A percentile compares a stretch with the other conserved stretches of the same genome.
These are phyloP conservation scores for Morphnarchus princeps DNA, from an alignment of 2,113 vertebrate species.

Conservation along the genomic window DNA sequence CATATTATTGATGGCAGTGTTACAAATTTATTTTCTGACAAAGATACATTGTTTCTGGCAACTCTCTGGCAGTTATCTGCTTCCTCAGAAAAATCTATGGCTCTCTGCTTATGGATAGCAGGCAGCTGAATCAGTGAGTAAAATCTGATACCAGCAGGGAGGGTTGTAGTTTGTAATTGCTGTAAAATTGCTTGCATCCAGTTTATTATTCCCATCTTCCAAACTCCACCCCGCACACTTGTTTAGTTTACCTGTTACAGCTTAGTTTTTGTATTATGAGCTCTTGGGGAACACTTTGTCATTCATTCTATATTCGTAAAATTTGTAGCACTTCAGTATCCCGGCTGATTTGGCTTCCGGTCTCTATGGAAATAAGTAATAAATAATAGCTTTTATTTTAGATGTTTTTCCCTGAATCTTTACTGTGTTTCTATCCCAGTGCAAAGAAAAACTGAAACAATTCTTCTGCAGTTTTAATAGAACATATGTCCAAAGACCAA, in stretches of 20 bases:
- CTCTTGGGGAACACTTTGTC: not conserved
- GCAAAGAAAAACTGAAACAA: not conserved
- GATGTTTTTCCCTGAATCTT: not conserved
- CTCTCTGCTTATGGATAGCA: not conserved
- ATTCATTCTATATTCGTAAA: not conserved
- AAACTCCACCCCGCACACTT: not conserved
- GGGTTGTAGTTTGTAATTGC: not conserved
- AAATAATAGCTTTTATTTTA: not conserved
- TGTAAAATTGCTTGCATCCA: not conserved
- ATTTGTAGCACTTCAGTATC: not conserved
- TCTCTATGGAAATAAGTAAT: not conserved
- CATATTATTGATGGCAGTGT: not conserved
- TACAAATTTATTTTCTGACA: not conserved
- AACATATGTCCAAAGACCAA: not conserved
- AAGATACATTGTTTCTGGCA: not conserved
- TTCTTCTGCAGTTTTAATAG: not conserved
- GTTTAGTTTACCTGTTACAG: not conserved
- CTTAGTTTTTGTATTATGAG: not conserved
- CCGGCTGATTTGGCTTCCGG: not conserved
- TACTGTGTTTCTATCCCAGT: not conserved
- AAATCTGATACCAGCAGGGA: not conserved
- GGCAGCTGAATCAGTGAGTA: not conserved
- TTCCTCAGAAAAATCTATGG: not conserved
- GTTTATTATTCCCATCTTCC: not conserved
- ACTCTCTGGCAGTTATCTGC: not conserved